Conservation (phyloP, 2,888 invertebrate species). For the Ophonus ardosiacus region DNA sequence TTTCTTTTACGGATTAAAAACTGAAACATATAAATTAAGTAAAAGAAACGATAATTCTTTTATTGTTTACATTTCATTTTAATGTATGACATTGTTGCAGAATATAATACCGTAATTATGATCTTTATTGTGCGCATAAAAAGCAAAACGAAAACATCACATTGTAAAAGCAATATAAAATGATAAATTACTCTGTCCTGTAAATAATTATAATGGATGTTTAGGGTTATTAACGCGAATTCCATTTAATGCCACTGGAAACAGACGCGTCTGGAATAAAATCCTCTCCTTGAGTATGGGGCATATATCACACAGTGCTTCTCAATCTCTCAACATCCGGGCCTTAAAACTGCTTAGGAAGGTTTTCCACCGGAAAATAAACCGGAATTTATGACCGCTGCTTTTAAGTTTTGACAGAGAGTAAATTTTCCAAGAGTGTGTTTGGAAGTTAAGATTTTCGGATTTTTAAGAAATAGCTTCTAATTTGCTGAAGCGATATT, state of each 20-base stretch:
- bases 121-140: neutral
- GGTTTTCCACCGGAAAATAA: conserved; percentile 24
- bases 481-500: neutral
- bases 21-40: neutral
- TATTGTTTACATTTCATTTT: neutral
- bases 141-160: neutral
- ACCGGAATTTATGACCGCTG: conserved; percentile 16
- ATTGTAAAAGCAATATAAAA: conserved; percentile 5
- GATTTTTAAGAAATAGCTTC: neutral
- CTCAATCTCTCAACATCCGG: conserved; percentile 1
- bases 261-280: conserved; percentile 30
- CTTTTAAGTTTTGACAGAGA: conserved; percentile 24
- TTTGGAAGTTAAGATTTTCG: neutral
- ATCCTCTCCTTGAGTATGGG: neutral
- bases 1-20: neutral
- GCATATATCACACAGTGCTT: conserved; percentile 26
- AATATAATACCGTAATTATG: neutral
- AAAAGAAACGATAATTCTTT: neutral
- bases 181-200: conserved; percentile 35
- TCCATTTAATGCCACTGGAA: conserved; percentile 29
- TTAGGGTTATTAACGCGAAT: conserved; percentile 30
- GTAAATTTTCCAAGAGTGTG: neutral
- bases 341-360: neutral
- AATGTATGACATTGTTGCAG: neutral
- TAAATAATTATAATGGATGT: conserved; percentile 39